Evolutionary conservation across 2,888 invertebrate genomes (phyloP).

Genomic region (Criorhina ranunculi): DNA sequence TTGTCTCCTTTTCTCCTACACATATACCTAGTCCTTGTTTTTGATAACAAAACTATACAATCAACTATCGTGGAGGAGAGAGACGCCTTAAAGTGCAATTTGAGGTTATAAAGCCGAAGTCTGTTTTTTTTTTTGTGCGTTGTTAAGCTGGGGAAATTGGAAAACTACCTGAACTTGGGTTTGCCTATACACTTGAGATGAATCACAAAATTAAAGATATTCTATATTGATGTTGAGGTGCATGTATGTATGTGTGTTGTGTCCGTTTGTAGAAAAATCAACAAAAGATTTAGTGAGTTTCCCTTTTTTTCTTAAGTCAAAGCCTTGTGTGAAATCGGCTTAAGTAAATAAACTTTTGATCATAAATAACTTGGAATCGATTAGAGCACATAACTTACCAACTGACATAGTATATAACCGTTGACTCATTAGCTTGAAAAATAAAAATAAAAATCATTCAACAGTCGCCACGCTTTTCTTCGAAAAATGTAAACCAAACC

Average conservation of each 20-base stretch:
- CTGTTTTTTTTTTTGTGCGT: constrained; percentile 11
- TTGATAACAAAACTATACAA: constrained; percentile 60
- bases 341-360: constrained; percentile 37
- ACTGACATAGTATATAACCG: background rate
- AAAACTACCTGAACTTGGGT: constrained; percentile 69
- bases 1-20: constrained; percentile 22
- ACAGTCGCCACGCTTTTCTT: constrained; percentile 36
- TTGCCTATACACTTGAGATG: constrained; percentile 73
- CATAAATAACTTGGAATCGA: constrained; percentile 30
- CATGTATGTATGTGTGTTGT: background rate
- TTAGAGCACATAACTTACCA: background rate
- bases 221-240: constrained; percentile 10
- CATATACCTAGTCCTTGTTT: background rate
- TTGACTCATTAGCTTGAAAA: background rate
- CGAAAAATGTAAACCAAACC: background rate
- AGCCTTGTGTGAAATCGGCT: constrained; percentile 6
- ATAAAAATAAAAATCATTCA: background rate
- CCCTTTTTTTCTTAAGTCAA: constrained; percentile 16
- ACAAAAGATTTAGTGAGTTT: constrained; percentile 40
- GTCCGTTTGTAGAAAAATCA: constrained; percentile 28
- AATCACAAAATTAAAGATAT: constrained; percentile 63
- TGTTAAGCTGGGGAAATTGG: constrained; percentile 57
- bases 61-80: constrained; percentile 17
- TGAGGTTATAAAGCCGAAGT: constrained; percentile 64
- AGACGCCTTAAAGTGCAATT: constrained; percentile 67